Base-by-base conservation (phyloP, 2,113 vertebrate genomes). In the Pagrus major region DNA sequence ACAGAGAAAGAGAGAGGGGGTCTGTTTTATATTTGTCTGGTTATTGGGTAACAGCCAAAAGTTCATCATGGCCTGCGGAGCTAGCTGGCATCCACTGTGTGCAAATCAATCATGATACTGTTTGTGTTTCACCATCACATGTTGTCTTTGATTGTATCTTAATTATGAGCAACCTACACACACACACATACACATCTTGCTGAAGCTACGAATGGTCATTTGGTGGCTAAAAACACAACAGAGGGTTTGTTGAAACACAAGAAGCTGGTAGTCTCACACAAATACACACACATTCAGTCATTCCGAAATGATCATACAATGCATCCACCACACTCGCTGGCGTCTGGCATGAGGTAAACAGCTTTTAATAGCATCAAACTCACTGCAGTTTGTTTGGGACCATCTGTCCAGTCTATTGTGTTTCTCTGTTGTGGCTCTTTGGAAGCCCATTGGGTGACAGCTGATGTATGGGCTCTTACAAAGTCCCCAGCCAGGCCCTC, bases 361-460 rank as follows among this genome's bases (percentile, higher is more conserved):
- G 95, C 95, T 96, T 96, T 96, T 95, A 96, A 96, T 95, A 96
- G 96, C 94, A 91, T 93, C 78, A 95, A 94, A 95, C 89, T 94
- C 44, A 16, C 70, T 74, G 58, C 61, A 82, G 93, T 96, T 95
- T 96, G 96, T 96, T 97, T 83, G 93, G 92, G 93, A 92, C 96
- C 96, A 97, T 97, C 96, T 97, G 96, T 96, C 95, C 90, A 89
- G 93, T 94, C 96, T 94, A 96, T 97, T 97, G 96, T 96, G 93
- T 95, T 94, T 76, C 23, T 79, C 88, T 59, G 89, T 89, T 69
- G 90, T 85, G 88, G 86, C 93, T 83, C 93, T 58, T 90, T 86
- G 86, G 89, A 93, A 91, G 76, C 94, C 92, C 81, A 42, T 93
- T 35, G 88, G 90, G 88, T 94, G 95, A 96, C 95, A 95, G 95